phyloP scores from a whole-genome alignment of 2,888 invertebrate species.

The Tryphoninae sp. region DNA sequence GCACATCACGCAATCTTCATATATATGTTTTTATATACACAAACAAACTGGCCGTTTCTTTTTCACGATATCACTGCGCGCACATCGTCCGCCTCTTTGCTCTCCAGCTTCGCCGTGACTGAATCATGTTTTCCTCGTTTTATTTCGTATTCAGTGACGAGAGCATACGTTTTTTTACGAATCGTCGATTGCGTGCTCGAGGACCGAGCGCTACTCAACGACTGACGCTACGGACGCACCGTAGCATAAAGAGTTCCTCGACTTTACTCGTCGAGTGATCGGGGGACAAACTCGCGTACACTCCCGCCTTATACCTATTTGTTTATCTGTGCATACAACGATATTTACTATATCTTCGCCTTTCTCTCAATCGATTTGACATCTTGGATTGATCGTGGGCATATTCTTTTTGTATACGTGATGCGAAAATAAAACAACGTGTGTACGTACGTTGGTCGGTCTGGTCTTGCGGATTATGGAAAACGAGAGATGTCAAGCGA shows the following conservation, averaged over 20 bases:
- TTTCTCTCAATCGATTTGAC: neutral
- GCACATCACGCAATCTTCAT: slow-evolving; percentile 30
- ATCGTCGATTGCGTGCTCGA: slow-evolving; percentile 13
- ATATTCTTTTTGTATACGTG: no score
- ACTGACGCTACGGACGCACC: slow-evolving; percentile 33
- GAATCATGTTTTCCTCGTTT: slow-evolving; percentile 26
- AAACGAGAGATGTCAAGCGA: slow-evolving; percentile 18
- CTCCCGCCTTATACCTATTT: neutral
- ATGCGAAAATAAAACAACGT: no score
- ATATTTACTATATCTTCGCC: neutral
- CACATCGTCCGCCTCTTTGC: slow-evolving; percentile 46
- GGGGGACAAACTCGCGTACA: slow-evolving; percentile 3
- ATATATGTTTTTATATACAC: slow-evolving; percentile 13
- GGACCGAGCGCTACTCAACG: slow-evolving; percentile 34
- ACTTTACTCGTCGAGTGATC: neutral
- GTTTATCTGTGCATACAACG: neutral
- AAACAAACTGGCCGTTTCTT: neutral
- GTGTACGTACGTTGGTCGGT: neutral
- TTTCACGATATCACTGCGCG: slow-evolving; percentile 5
- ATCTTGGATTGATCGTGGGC: neutral
- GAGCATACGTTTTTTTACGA: slow-evolving; percentile 19
- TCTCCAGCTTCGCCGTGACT: slow-evolving; percentile 27
- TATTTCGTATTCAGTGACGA: neutral
- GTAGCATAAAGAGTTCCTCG: slow-evolving; percentile 21
- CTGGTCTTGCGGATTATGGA: neutral